These are phyloP conservation scores for Brachionus asplanchnoidis DNA, from an alignment of 1,140 invertebrate species.

Conservation along the genomic window DNA sequence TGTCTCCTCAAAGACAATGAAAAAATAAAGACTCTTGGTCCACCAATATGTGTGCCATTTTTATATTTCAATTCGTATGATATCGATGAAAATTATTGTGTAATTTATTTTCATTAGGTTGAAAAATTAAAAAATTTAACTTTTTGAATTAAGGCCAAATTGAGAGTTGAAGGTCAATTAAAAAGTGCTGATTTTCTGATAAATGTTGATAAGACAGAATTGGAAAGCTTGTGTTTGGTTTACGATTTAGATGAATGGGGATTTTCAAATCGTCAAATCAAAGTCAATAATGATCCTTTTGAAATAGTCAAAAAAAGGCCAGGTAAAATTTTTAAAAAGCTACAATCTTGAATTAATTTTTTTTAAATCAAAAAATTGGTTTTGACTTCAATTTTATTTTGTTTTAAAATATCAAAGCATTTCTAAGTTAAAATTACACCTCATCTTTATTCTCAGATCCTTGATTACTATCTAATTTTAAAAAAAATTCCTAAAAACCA, in stretches of 20 bases:
- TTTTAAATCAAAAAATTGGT: too few species aligned
- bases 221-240: background rate
- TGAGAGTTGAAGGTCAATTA: background rate
- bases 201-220: background rate
- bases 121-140: background rate
- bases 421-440: too few species aligned
- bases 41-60: background rate
- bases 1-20: background rate
- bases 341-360: too few species aligned
- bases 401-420: too few species aligned
- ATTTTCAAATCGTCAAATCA: background rate
- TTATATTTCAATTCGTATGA: conserved; percentile 20
- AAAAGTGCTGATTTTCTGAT: conserved; percentile 15
- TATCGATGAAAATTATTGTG: background rate
- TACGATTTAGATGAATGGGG: background rate
- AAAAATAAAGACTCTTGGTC: background rate
- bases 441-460: too few species aligned
- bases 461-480: too few species aligned
- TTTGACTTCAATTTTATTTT: too few species aligned
- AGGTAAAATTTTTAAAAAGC: background rate
- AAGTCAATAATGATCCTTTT: background rate
- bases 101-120: background rate
- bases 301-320: background rate
- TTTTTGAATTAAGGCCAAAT: background rate
- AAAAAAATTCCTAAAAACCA: too few species aligned